These are phyloP conservation scores for Leptinotarsa tumamoca DNA, from an alignment of 2,888 invertebrate species.

Conservation along the genomic window DNA sequence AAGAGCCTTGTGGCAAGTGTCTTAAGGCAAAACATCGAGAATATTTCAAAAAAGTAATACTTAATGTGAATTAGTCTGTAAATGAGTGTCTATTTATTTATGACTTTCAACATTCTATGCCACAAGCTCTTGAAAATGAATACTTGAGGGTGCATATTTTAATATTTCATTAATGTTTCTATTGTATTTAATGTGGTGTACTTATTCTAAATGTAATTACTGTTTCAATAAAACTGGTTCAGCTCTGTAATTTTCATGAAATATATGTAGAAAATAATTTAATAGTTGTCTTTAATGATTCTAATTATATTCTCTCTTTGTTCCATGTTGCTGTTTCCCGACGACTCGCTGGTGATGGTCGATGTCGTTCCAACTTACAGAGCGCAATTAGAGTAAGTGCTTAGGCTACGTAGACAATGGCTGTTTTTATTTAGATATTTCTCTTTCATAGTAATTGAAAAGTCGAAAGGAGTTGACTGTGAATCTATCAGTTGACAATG, in stretches of 20 bases:
- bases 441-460: too few species aligned
- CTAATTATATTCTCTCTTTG: slow-evolving; percentile 53
- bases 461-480: too few species aligned
- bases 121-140: background rate
- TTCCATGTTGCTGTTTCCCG: slow-evolving; percentile 55
- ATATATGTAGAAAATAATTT: background rate
- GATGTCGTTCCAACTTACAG: slow-evolving; percentile 59
- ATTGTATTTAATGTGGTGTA: background rate
- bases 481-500: too few species aligned
- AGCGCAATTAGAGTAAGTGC: slow-evolving; percentile 76
- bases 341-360: slow-evolving; percentile 28
- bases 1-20: too few species aligned
- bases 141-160: background rate
- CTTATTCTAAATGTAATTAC: background rate
- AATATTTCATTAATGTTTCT: background rate
- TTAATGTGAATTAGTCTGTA: too few species aligned
- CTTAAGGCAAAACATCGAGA: too few species aligned
- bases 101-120: too few species aligned
- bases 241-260: slow-evolving; percentile 1
- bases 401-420: slow-evolving; percentile 19
- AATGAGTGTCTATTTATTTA: too few species aligned
- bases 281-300: slow-evolving; percentile 17
- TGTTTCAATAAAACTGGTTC: background rate
- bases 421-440: background rate
- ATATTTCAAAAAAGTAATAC: too few species aligned